Evolutionary conservation across 1,140 invertebrate species (phyloP).

Genomic region (Pseudomyrmex flavicornis): DNA sequence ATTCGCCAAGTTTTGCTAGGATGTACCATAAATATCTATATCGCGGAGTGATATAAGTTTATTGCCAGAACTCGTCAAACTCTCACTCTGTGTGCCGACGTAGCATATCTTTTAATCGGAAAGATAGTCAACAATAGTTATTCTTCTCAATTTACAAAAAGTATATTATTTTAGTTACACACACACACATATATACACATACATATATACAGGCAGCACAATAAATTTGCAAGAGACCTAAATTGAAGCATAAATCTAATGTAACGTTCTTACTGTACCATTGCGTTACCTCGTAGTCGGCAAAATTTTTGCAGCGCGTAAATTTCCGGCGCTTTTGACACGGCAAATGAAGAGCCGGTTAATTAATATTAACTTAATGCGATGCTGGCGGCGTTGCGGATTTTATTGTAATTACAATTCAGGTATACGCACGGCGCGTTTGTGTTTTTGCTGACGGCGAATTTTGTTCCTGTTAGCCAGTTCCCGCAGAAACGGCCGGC

Average conservation of each 20-base stretch:
- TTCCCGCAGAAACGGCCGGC: neutral
- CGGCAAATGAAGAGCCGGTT: conserved; percentile 46
- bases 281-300: conserved; percentile 32
- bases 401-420: conserved; percentile 62
- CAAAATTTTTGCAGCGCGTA: conserved; percentile 50
- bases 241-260: conserved; percentile 33
- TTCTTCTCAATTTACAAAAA: conserved; percentile 20
- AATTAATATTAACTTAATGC: conserved; percentile 64
- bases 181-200: no score
- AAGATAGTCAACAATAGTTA: neutral
- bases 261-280: neutral
- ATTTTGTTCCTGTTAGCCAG: conserved; percentile 21
- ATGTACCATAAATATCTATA: conserved; percentile 55
- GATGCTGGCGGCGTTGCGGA: conserved; percentile 42
- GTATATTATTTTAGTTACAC: neutral
- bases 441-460: conserved; percentile 57
- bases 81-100: neutral
- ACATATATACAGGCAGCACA: neutral
- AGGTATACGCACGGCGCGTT: conserved; percentile 10
- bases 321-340: conserved; percentile 43
- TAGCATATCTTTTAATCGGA: neutral
- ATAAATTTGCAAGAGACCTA: neutral
- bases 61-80: conserved; percentile 41
- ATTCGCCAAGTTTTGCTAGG: conserved; percentile 47
- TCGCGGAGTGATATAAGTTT: conserved; percentile 32